These are phyloP conservation scores for Oryzias dopingdopingensis DNA, from an alignment of 2,797 vertebrate genomes.

Conservation along the genomic window DNA sequence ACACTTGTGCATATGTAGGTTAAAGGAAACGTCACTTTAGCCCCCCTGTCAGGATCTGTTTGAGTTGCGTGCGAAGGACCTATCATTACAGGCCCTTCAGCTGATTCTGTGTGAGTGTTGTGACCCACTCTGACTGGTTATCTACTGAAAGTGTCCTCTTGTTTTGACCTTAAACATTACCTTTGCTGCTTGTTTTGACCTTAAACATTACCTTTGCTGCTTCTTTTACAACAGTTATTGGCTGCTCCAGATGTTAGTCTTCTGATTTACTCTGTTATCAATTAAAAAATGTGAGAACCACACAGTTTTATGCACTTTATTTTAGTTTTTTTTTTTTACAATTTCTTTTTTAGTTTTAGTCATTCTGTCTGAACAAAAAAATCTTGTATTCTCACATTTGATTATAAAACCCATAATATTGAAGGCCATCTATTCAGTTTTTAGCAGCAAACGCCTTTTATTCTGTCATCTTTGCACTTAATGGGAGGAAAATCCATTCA, in stretches of 20 bases:
- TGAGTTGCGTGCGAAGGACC: slow-evolving; percentile 46
- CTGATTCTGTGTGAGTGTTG: slow-evolving; percentile 30
- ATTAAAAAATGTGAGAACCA: neutral
- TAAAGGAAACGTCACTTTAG: neutral
- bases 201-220: slow-evolving; percentile 13
- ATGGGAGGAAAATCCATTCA: too few species aligned
- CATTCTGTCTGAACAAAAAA: too few species aligned
- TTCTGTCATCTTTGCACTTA: too few species aligned
- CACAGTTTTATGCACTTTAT: too few species aligned
- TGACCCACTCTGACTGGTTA: slow-evolving; percentile 38
- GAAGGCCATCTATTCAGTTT: too few species aligned
- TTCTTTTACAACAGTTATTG: neutral
- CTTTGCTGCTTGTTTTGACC: slow-evolving; percentile 12
- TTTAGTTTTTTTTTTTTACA: too few species aligned
- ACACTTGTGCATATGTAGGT: slow-evolving; percentile 1
- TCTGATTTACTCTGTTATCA: neutral
- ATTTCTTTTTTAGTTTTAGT: too few species aligned
- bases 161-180: slow-evolving; percentile 25
- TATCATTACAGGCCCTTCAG: slow-evolving; percentile 31
- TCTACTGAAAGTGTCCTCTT: slow-evolving; percentile 43
- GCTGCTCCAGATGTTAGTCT: slow-evolving; percentile 4
- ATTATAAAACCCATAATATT: too few species aligned
- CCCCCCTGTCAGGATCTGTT: slow-evolving; percentile 9
- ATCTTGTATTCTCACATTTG: too few species aligned
- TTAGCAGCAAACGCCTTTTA: too few species aligned